Percentiles rank a stretch among this genome's conserved stretches.
Conservation (phyloP, 2,797 vertebrate species). For the Takifugu rubripes region DNA sequence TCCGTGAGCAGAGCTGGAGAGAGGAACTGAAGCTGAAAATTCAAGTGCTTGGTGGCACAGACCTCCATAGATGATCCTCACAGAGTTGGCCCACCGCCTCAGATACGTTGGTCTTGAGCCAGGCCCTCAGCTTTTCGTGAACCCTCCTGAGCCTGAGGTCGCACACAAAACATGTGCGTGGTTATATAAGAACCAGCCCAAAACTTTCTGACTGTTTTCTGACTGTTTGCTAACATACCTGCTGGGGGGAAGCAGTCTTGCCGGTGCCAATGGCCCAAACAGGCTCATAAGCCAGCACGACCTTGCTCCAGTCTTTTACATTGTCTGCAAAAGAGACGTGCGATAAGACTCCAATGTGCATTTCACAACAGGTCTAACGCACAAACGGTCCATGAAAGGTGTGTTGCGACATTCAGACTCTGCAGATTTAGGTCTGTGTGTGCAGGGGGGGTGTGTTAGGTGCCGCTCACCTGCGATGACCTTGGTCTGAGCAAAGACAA, state of each 20-base stretch:
- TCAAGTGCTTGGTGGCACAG: constrained; percentile 19
- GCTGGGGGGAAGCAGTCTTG: constrained; percentile 94
- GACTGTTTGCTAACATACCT: constrained; percentile 73
- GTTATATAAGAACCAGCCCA: too few relatives aligned
- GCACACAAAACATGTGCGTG: background rate
- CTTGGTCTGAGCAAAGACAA: constrained; percentile 95
- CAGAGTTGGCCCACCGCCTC: constrained; percentile 87
- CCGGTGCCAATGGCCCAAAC: constrained; percentile 99
- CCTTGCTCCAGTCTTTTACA: constrained; percentile 97
- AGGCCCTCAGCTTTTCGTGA: constrained; percentile 89
- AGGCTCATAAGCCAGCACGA: constrained; percentile 95
- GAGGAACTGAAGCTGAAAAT: background rate
- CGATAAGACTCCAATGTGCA: constrained; percentile 25
- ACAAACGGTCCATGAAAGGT: background rate
- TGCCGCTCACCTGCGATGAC: constrained; percentile 86
- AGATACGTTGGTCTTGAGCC: constrained; percentile 89
- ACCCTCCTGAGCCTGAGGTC: constrained; percentile 91
- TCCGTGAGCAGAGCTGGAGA: background rate
- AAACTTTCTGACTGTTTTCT: background rate
- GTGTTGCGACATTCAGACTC: constrained; percentile 4
- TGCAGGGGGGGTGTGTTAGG: rapidly evolving
- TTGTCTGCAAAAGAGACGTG: constrained; percentile 79
- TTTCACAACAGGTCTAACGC: constrained; percentile 22
- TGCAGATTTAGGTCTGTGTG: background rate
- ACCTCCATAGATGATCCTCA: constrained; percentile 98